Evolutionary conservation across 1,140 invertebrate species (phyloP), one percentile per base, ranked within the genome.

Genomic region (Achroia grisella): DNA sequence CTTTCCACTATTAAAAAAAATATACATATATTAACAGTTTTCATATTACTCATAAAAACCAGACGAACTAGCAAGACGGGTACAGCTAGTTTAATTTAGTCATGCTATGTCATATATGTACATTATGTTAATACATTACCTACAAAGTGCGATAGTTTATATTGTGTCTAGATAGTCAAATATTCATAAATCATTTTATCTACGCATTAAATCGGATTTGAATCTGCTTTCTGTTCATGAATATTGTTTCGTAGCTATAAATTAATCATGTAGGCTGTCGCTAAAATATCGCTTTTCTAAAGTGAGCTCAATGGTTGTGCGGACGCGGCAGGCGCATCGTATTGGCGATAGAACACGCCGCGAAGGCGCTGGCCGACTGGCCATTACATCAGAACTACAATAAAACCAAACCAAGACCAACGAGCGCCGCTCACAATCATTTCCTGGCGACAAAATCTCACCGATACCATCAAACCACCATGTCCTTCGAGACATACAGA

Each of bases 231-330:
- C 55, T 46, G 62, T 63, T 66, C 61, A 68, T 54, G 67, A 76
- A 77, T 76, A 72, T 72, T 65, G 69, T 76, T 78, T 69, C 57
- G 58, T 63, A 48, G 68, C 76, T 64, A 80, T 83, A 83, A 80
- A 83, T 83, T 80, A 83, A 83, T 83, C 76, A 83, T 83, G 76
- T 82, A 73, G 61, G 72, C 74, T 80, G 78, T 82, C 76, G 76
- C 79, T 78, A 77, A 83, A 81, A 77, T 78, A 78, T 78, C 71
- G 69, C 66, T 61, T 69, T 81, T 62, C 55, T 64, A 57, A 68
- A 59, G 62, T 62, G 71, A 56, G 46, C 44, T 50, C 45, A 46
- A 62, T 62, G 62, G 65, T 67, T 66, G 68, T 62, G 72, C 65
- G 44, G 17, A 23, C 17, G 17, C 17, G 6, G 50, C 17, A 23